These are phyloP conservation scores for Stenotaenia linearis DNA, from an alignment of 2,888 invertebrate species.

Conservation along the genomic window DNA sequence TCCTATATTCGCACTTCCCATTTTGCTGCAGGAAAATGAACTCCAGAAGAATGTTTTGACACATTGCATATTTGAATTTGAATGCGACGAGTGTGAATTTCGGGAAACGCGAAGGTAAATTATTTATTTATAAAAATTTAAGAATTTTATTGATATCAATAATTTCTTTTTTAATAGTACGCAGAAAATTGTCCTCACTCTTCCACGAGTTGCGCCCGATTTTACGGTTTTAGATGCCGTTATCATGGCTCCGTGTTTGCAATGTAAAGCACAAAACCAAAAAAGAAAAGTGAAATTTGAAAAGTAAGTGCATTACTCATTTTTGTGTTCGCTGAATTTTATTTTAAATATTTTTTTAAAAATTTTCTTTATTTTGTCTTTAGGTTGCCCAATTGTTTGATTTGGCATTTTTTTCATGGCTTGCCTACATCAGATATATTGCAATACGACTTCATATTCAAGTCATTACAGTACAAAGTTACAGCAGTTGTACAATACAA, in stretches of 20 bases:
- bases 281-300: not conserved
- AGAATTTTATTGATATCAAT: not conserved
- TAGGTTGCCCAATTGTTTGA: not conserved
- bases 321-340: not conserved
- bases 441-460: not conserved
- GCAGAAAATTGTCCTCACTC: not conserved
- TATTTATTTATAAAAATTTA: not conserved
- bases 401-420: not conserved
- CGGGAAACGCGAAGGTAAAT: not conserved
- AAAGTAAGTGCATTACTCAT: not conserved
- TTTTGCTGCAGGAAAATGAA: not conserved
- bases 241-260: not conserved
- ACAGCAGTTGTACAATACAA: conserved; percentile 8
- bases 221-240: not conserved
- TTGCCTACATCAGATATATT: not conserved
- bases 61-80: not conserved
- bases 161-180: not conserved
- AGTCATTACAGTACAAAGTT: not conserved
- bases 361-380: too few relatives aligned
- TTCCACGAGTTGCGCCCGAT: not conserved
- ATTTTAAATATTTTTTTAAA: too few relatives aligned
- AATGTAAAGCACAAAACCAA: not conserved
- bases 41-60: not conserved
- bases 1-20: not conserved
- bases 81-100: not conserved